Evolutionary conservation across 1,140 invertebrate species (phyloP).

Genomic region (Drosophila melanogaster): DNA sequence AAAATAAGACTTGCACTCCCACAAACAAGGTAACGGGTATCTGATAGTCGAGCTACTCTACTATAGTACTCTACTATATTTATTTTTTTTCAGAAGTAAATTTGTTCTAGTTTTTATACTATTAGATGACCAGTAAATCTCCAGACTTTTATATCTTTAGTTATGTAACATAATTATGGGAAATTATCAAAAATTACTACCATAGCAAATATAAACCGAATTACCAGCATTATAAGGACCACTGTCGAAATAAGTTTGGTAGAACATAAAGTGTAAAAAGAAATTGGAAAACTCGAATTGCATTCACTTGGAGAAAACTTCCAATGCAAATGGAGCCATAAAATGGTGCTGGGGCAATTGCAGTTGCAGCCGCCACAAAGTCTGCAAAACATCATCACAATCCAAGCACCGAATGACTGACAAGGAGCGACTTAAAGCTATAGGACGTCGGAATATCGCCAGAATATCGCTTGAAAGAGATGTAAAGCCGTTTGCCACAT

Average conservation of each 20-base stretch:
- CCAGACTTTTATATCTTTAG: no score
- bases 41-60: no score
- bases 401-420: conserved; percentile 40
- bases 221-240: conserved; percentile 1
- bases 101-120: no score
- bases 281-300: conserved; percentile 33
- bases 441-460: conserved; percentile 8
- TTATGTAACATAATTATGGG: neutral
- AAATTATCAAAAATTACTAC: conserved; percentile 18
- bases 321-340: conserved; percentile 46
- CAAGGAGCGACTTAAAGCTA: conserved; percentile 40
- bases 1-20: no score
- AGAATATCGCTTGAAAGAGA: conserved; percentile 29
- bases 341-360: conserved; percentile 43
- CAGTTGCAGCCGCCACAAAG: conserved; percentile 37
- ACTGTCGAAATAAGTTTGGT: conserved; percentile 13
- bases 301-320: conserved; percentile 31
- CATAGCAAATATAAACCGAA: conserved; percentile 7
- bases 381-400: conserved; percentile 47
- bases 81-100: no score
- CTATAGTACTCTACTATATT: no score
- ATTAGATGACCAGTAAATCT: no score
- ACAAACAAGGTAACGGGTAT: no score
- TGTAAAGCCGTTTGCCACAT: conserved; percentile 26
- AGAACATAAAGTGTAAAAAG: conserved; percentile 39